These are phyloP conservation scores for Drosophila arawakana DNA, from an alignment of 1,140 invertebrate genomes.

Conservation along the genomic window DNA sequence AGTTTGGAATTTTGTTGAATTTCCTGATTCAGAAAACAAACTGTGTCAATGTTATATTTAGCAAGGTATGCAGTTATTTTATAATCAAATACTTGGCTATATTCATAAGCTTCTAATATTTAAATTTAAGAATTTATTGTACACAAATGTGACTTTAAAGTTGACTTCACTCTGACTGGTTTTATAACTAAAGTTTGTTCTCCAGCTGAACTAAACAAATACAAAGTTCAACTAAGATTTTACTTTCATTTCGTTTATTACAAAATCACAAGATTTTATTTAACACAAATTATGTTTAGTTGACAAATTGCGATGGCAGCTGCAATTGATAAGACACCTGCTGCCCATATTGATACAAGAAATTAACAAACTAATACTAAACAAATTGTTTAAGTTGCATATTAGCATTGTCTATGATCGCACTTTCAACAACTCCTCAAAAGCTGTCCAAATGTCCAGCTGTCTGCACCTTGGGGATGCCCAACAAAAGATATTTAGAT, in stretches of 20 bases:
- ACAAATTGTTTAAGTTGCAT: slow-evolving; percentile 52
- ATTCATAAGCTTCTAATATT: slow-evolving; percentile 6
- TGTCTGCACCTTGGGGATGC: slow-evolving; percentile 34
- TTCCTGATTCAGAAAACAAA: slow-evolving; percentile 17
- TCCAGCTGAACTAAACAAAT: neutral
- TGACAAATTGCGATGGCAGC: slow-evolving; percentile 21
- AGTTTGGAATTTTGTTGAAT: slow-evolving; percentile 10
- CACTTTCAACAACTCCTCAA: slow-evolving; percentile 22
- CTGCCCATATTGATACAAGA: slow-evolving; percentile 47
- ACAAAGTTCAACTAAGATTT: neutral
- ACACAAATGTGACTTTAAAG: neutral
- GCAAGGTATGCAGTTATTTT: slow-evolving; percentile 12
- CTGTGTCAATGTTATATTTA: slow-evolving; percentile 22
- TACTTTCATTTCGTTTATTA: slow-evolving; percentile 28
- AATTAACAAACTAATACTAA: slow-evolving; percentile 63
- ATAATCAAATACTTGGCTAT: neutral
- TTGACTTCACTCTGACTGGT: neutral
- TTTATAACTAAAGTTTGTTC: neutral
- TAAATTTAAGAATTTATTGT: slow-evolving; percentile 11
- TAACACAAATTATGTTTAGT: slow-evolving; percentile 50
- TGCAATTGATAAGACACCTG: slow-evolving; percentile 58
- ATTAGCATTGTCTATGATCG: slow-evolving; percentile 50
- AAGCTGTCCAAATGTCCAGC: neutral
- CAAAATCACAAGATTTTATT: slow-evolving; percentile 53
- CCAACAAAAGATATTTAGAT: slow-evolving; percentile 10